These are phyloP conservation scores for Diploscapter pachys DNA, from an alignment of 1,140 invertebrate genomes.

Conservation along the genomic window DNA sequence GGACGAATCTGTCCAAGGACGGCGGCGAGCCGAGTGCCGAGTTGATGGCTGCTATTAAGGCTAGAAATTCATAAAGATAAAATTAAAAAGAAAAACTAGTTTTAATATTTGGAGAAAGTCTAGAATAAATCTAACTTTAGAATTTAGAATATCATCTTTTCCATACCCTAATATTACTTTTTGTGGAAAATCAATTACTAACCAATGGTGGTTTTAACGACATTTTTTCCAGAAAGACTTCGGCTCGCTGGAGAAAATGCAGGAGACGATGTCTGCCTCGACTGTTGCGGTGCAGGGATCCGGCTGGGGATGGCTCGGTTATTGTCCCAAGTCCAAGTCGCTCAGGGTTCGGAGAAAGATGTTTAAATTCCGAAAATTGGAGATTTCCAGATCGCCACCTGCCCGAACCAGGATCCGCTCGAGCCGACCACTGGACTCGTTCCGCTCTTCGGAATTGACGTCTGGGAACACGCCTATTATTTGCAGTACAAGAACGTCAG, in stretches of 20 bases:
- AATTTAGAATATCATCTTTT: no score
- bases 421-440: constrained; percentile 85
- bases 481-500: constrained; percentile 97
- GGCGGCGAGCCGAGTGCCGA: constrained; percentile 73
- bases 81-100: no score
- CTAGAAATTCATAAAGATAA: not conserved
- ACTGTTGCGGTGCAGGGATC: constrained; percentile 91
- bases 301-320: constrained; percentile 98
- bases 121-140: no score
- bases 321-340: constrained; percentile 62
- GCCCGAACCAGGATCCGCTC: constrained; percentile 93
- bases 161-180: not conserved
- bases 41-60: constrained; percentile 68
- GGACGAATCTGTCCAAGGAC: constrained; percentile 83
- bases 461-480: constrained; percentile 99
- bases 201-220: not conserved
- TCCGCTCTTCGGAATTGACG: constrained; percentile 95
- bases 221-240: constrained; percentile 68
- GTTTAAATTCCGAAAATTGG: not conserved
- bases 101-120: no score
- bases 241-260: constrained; percentile 80
- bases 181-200: not conserved
- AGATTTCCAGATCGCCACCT: constrained; percentile 72
- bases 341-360: constrained; percentile 14
- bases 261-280: constrained; percentile 74